A percentile compares a stretch with the other conserved stretches of the same genome.
Conservation (phyloP, 1,140 invertebrate species). For the Cotesia chilonis region DNA sequence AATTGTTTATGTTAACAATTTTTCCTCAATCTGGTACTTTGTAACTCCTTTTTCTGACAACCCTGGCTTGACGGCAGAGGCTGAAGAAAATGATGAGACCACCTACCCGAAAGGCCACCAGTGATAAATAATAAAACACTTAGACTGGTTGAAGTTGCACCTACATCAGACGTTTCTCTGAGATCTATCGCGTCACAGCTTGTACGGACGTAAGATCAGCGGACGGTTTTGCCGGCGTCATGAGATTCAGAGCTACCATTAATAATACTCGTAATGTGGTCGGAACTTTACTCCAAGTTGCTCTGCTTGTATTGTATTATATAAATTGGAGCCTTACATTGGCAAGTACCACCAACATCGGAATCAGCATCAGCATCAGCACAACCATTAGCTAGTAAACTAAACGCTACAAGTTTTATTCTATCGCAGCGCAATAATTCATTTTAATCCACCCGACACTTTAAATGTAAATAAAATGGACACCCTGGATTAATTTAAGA, state of each 20-base stretch:
- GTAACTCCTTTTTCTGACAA: too few relatives aligned
- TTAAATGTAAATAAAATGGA: too few relatives aligned
- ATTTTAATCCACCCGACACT: too few relatives aligned
- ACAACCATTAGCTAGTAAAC: too few relatives aligned
- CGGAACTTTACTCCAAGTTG: not conserved
- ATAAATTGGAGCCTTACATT: not conserved
- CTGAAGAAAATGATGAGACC: slow-evolving; percentile 38
- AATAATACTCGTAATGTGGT: slow-evolving; percentile 42
- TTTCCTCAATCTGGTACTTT: too few relatives aligned
- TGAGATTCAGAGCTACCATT: slow-evolving; percentile 45
- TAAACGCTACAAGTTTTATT: too few relatives aligned
- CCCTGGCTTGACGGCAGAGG: too few relatives aligned
- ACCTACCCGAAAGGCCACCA: slow-evolving; percentile 44
- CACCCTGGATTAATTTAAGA: too few relatives aligned
- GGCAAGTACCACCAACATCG: too few relatives aligned
- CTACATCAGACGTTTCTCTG: slow-evolving; percentile 23
- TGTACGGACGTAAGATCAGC: slow-evolving; percentile 41
- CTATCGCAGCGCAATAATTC: too few relatives aligned
- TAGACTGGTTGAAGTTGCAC: not conserved
- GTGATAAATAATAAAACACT: slow-evolving; percentile 4
- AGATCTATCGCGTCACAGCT: slow-evolving; percentile 47
- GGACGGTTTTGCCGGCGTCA: slow-evolving; percentile 36
- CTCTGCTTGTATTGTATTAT: not conserved
- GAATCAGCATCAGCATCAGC: too few relatives aligned
- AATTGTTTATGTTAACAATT: too few relatives aligned